Evolutionary conservation across 2,888 invertebrate genomes (phyloP).

Genomic region (Ormyrus pomaceus): DNA sequence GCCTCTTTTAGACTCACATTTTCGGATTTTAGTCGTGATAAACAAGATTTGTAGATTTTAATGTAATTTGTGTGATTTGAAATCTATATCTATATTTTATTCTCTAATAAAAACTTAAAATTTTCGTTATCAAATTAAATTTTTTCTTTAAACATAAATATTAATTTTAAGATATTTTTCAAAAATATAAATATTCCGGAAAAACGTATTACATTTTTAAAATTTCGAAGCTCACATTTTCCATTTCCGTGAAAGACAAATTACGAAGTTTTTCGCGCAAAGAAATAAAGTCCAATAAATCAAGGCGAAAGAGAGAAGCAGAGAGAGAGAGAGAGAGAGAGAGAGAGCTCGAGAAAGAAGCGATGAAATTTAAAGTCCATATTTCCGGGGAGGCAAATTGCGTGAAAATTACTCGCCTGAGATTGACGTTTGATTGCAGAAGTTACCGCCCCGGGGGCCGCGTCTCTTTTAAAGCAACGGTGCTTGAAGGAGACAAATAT

Average conservation of each 20-base stretch:
- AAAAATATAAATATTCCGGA: no score
- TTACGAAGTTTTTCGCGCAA: neutral
- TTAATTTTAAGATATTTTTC: no score
- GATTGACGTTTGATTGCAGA: slow-evolving; percentile 70
- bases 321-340: neutral
- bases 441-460: slow-evolving; percentile 21
- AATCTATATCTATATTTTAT: no score
- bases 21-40: no score
- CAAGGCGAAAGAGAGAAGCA: slow-evolving; percentile 24
- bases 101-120: no score
- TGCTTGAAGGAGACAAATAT: slow-evolving; percentile 26
- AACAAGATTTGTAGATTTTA: no score
- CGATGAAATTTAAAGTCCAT: slow-evolving; percentile 41
- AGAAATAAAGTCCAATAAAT: slow-evolving; percentile 48
- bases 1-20: neutral
- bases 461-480: slow-evolving; percentile 29
- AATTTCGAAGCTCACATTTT: neutral
- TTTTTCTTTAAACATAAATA: no score
- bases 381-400: slow-evolving; percentile 60
- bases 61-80: no score
- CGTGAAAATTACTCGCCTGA: slow-evolving; percentile 69
- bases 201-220: no score
- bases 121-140: no score
- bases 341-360: no score
- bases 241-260: neutral